Base-by-base conservation (phyloP, 2,888 invertebrate genomes). In the Hypolimnas misippus region DNA sequence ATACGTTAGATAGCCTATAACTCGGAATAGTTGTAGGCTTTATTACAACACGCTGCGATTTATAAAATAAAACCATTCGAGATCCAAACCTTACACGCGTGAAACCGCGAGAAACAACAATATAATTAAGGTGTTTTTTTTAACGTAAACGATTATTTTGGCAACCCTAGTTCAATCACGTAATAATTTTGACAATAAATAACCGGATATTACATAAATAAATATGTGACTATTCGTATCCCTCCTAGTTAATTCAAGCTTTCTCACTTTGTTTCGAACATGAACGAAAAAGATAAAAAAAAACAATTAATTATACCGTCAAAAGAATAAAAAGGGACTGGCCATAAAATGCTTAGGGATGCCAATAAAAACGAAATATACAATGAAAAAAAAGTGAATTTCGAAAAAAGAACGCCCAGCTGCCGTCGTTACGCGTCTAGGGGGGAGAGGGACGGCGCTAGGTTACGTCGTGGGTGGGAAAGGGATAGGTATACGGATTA, bases 301-400 rank as follows among this genome's bases (percentile, higher is more conserved):
- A 75, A 78, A 75, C 78, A 80, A 84, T 82, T 82, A 81, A 78
- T 78, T 77, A 79, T 76, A 75, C 74, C 76, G 70, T 67, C 70
- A 78, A 81, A 78, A 84, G 85, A 84, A 86, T 86, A 86, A 87
- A 89, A 89, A 81, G 77, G 81, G 81, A 86, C 86, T 86, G 84
- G 81, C 86, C 85, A 81, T 82, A 84, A 46, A 46, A 76, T 83
- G 81, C 80, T 84, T 76, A 84, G 86, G 86, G 87, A 83, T 79
- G 83, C 79, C 83, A 82, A 82, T 84, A 84, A 85, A 83, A 82
- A 46, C 12, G 21, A 46, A 84, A 82, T 75, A 80, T 80, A 82
- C 79, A 83, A 63, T 61, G 74, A 77, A 81, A 82, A 81, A 83
- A 79, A 78, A 76, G 76, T 74, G 76, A 74, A 77, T 76, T 78